Conservation (phyloP, 2,888 invertebrate genomes). For the Nyleta sp. region DNA sequence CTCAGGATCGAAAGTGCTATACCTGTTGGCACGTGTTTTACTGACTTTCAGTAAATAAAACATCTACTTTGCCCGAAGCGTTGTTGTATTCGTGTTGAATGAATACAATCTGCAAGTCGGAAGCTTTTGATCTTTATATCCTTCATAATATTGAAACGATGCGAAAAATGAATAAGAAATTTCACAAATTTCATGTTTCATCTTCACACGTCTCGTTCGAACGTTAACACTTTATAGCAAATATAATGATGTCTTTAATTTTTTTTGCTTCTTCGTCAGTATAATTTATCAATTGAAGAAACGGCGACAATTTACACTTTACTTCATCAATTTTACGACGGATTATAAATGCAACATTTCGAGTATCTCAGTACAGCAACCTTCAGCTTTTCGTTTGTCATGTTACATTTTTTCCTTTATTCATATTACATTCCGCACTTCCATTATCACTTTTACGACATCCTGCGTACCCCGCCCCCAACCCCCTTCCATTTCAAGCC, state of each 20-base stretch:
- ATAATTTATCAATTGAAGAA: too few relatives aligned
- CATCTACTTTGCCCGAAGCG: constrained; percentile 22
- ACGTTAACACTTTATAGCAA: too few relatives aligned
- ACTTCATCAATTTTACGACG: constrained; percentile 9
- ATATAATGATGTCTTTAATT: too few relatives aligned
- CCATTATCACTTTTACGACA: constrained; percentile 55
- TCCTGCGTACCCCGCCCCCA: constrained; percentile 10
- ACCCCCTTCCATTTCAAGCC: constrained; percentile 1
- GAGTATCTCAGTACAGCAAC: neutral
- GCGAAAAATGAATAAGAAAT: constrained; percentile 22
- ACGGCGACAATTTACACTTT: too few relatives aligned
- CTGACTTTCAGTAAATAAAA: constrained; percentile 59
- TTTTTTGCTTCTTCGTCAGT: neutral
- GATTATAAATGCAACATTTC: constrained; percentile 11
- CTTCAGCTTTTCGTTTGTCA: constrained; percentile 17
- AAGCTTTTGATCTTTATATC: constrained; percentile 44
- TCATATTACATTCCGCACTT: constrained; percentile 48
- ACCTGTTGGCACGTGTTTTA: constrained; percentile 56
- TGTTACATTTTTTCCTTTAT: constrained; percentile 40
- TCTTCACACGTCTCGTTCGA: too few relatives aligned
- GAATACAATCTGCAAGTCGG: constrained; percentile 25
- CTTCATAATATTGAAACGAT: too few relatives aligned
- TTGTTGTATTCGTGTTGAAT: constrained; percentile 34
- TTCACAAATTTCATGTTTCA: neutral
- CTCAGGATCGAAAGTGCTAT: constrained; percentile 54